These are phyloP conservation scores for Tolypeutes matacus DNA, from an alignment of 2,797 vertebrate species.

Conservation along the genomic window DNA sequence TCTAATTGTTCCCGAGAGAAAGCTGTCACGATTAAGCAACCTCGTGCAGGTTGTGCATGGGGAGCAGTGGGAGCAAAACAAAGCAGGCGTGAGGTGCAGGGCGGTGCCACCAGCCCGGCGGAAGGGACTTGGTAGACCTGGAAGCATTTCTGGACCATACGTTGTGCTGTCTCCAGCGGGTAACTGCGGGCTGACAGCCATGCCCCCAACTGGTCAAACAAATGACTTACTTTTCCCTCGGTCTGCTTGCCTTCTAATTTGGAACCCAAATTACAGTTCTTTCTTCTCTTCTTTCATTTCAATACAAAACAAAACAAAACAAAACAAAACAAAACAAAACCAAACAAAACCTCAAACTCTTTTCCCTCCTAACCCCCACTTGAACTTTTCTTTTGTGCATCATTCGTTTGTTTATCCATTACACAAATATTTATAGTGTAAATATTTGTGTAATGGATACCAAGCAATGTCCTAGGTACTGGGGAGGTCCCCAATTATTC, in stretches of 20 bases:
- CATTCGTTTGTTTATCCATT: constrained; percentile 14
- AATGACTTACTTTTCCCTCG: constrained; percentile 76
- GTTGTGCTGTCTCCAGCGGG: background rate
- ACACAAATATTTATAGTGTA: constrained; percentile 36
- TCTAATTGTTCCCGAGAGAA: constrained; percentile 84
- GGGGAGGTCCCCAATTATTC: background rate
- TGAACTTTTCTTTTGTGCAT: constrained; percentile 36
- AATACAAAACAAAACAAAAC: constrained; percentile 66
- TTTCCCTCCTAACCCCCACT: constrained; percentile 45
- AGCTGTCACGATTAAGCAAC: constrained; percentile 81
- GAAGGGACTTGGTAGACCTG: constrained; percentile 9
- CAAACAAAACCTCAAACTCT: constrained; percentile 57
- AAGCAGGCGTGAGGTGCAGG: constrained; percentile 66
- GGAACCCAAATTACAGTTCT: constrained; percentile 73
- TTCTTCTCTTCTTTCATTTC: constrained; percentile 76
- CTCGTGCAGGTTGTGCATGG: constrained; percentile 64
- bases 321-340: constrained; percentile 57
- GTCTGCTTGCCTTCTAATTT: constrained; percentile 74
- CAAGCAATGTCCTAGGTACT: background rate
- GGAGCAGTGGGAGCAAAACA: constrained; percentile 70
- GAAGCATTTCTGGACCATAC: constrained; percentile 3
- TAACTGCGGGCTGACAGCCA: constrained; percentile 61
- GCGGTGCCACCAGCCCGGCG: background rate
- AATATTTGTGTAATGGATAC: no score
- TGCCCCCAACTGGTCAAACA: constrained; percentile 66